phyloP scores from a whole-genome alignment of 2,113 vertebrate species.

The Montifringilla adamsi region DNA sequence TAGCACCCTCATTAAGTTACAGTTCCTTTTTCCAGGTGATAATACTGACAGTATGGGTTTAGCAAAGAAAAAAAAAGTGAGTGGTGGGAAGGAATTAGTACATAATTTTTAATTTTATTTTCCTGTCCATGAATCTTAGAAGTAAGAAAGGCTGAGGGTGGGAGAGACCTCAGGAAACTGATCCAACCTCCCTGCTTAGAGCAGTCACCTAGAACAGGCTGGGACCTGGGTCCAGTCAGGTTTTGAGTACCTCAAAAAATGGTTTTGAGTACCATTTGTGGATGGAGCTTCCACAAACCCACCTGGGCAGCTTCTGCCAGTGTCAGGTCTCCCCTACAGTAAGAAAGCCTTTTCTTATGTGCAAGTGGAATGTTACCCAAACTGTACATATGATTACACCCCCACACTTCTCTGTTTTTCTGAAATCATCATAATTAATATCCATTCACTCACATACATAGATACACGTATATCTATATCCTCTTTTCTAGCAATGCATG shows the following conservation, averaged over 20 bases:
- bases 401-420: background rate
- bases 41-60: background rate
- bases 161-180: background rate
- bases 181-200: background rate
- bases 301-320: background rate
- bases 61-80: background rate
- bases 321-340: background rate
- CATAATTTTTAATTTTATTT: background rate
- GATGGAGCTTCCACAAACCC: background rate
- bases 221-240: rapidly evolving
- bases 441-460: background rate
- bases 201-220: background rate
- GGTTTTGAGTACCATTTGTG: too few relatives aligned
- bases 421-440: background rate
- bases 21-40: background rate
- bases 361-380: background rate
- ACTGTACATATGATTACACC: background rate
- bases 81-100: background rate
- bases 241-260: background rate
- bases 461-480: background rate
- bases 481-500: background rate
- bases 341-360: background rate
- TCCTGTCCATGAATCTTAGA: background rate
- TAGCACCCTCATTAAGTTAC: background rate
- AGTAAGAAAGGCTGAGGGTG: background rate